Evolutionary conservation across 1,140 invertebrate species (phyloP).

Genomic region (Bombus sibiricus): DNA sequence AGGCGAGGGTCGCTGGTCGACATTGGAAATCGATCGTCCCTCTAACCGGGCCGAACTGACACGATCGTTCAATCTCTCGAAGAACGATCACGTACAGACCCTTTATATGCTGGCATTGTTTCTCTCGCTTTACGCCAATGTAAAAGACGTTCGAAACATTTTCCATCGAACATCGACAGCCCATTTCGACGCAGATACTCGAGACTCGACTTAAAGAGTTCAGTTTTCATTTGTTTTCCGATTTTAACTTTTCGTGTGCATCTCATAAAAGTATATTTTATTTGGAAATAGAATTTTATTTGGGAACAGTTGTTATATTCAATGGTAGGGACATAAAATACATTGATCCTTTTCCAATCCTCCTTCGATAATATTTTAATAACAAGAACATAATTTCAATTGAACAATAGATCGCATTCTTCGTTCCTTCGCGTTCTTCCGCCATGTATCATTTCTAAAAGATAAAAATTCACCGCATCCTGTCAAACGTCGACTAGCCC

Average conservation of each 20-base stretch:
- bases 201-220: not conserved
- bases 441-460: too few relatives aligned
- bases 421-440: not conserved
- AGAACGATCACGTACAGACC: not conserved
- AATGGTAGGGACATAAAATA: too few relatives aligned
- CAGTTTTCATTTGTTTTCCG: not conserved
- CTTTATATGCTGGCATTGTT: not conserved
- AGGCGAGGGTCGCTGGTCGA: slow-evolving; percentile 42
- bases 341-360: too few relatives aligned
- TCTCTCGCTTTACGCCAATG: not conserved
- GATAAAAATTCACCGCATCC: not conserved
- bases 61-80: slow-evolving; percentile 21
- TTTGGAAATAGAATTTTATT: too few relatives aligned
- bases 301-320: too few relatives aligned
- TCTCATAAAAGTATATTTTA: too few relatives aligned
- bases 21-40: slow-evolving; percentile 51
- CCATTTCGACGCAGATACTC: not conserved
- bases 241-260: not conserved
- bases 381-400: too few relatives aligned
- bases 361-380: too few relatives aligned
- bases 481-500: not conserved
- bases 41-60: slow-evolving; percentile 2
- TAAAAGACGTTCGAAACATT: not conserved
- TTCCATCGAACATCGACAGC: not conserved
- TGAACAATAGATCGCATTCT: too few relatives aligned